Base-by-base conservation (phyloP, 2,113 vertebrate genomes). In the Coturnix japonica region DNA sequence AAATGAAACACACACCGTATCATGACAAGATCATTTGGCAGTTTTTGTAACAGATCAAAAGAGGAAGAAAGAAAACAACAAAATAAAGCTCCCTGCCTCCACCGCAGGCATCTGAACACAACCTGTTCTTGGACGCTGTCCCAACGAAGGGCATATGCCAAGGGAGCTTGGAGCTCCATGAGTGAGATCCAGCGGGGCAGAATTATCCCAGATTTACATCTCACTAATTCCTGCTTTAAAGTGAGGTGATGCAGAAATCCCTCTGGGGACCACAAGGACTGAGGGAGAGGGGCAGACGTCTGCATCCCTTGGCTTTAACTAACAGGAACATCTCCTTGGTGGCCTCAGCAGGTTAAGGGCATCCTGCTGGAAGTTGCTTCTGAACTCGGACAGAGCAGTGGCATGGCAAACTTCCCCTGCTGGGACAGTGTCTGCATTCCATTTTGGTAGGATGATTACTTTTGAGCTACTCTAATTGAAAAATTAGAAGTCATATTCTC, bases 361-460 rank as follows among this genome's bases (percentile, higher is more conserved):
- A 75, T 86, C 65, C 65, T 47, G 70, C 69, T 70, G 9, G 9
- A 71, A 75, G 59, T 28, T 83, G 81, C 65, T 92, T 96, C 94
- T 82, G 84, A 95, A 89, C 78, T 81, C 64, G 31, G 70, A 65
- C 89, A 82, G 71, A 74, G 59, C 44, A 64, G 14, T 5, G 20
- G 20, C 41, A 57, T 85, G 35, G 69, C 22, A 83, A 90, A 31
- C 46, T 85, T 71, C 43, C n/a, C 80, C 90, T 95, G 76, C 88
- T 86, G 88, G 81, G 89, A 80, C 70, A 89, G 63, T 71, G 61
- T 85, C 63, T 60, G 94, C 59, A 31, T 81, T 91, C 69, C 59
- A 54, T 91, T 94, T 91, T 94, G 81, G 77, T 81, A 53, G 74
- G 76, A 81, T 91, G 94, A 96, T 96, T 94, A 85, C 60, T 72